These are phyloP conservation scores for Alligator sinensis DNA, from an alignment of 2,113 vertebrate genomes.

Conservation along the genomic window DNA sequence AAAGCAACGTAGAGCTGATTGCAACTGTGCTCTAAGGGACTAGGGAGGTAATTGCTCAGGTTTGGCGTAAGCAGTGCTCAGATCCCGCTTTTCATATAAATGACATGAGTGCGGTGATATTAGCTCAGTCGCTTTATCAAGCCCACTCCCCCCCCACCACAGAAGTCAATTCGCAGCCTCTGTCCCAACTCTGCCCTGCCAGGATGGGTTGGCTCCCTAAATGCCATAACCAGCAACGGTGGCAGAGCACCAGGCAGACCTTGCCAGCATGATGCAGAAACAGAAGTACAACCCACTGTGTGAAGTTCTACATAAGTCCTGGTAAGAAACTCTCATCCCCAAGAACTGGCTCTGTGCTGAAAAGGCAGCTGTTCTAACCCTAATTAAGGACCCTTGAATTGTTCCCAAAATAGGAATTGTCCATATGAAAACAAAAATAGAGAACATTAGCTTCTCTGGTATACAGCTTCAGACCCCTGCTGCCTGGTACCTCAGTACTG, in stretches of 20 bases:
- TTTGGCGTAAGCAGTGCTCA: too few relatives aligned
- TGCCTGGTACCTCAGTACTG: fast-evolving
- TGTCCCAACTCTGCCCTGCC: not conserved
- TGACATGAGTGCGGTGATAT: too few relatives aligned
- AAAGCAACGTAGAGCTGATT: too few relatives aligned
- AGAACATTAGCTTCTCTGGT: fast-evolving
- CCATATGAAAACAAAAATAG: not conserved
- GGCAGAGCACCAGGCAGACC: fast-evolving
- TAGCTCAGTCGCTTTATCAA: too few relatives aligned
- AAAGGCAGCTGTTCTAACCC: fast-evolving
- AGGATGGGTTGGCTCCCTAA: not conserved
- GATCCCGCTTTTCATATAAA: too few relatives aligned
- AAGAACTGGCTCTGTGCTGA: not conserved
- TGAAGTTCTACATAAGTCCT: not conserved
- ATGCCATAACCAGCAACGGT: not conserved
- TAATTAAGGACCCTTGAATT: not conserved
- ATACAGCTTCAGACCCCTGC: not conserved
- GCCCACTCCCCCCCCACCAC: fast-evolving
- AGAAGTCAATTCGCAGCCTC: fast-evolving
- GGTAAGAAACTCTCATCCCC: not conserved
- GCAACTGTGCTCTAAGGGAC: too few relatives aligned
- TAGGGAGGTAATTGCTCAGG: too few relatives aligned
- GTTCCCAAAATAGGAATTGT: too few relatives aligned
- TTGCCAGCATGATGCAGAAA: not conserved
- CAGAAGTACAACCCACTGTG: not conserved